Conservation (phyloP, 2,113 vertebrate genomes). For the Anolis carolinensis region DNA sequence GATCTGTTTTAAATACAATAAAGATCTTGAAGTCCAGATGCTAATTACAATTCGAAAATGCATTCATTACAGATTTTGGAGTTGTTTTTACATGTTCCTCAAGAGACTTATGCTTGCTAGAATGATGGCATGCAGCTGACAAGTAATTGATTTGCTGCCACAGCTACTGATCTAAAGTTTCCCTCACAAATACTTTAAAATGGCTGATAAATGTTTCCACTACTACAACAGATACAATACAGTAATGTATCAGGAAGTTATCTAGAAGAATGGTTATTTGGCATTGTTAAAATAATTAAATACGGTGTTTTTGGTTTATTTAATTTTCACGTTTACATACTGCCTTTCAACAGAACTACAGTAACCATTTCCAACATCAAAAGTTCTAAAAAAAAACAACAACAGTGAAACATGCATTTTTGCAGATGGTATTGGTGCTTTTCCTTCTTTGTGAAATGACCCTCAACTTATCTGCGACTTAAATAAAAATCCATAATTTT, state of each 20-base stretch:
- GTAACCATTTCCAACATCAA: neutral
- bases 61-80: conserved; percentile 2
- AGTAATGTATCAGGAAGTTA: conserved; percentile 28
- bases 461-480: too few species aligned
- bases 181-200: conserved; percentile 38
- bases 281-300: conserved; percentile 24
- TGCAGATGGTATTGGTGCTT: neutral
- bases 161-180: conserved; percentile 32
- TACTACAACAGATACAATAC: conserved; percentile 25
- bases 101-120: conserved; percentile 35
- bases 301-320: neutral
- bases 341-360: neutral
- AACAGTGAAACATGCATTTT: neutral
- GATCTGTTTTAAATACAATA: neutral
- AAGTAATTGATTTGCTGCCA: conserved; percentile 20
- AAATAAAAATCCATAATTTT: too few species aligned
- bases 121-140: conserved; percentile 1
- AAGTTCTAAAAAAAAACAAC: neutral
- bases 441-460: too few species aligned
- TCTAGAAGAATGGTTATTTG: conserved; percentile 26
- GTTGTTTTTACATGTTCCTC: conserved; percentile 34
- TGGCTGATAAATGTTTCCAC: neutral
- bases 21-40: neutral
- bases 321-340: neutral
- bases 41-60: conserved; percentile 22